Evolutionary conservation across 2,113 vertebrate species (phyloP), one percentile per base, ranked within the genome.

Genomic region (Neodontobutis hainanensis): DNA sequence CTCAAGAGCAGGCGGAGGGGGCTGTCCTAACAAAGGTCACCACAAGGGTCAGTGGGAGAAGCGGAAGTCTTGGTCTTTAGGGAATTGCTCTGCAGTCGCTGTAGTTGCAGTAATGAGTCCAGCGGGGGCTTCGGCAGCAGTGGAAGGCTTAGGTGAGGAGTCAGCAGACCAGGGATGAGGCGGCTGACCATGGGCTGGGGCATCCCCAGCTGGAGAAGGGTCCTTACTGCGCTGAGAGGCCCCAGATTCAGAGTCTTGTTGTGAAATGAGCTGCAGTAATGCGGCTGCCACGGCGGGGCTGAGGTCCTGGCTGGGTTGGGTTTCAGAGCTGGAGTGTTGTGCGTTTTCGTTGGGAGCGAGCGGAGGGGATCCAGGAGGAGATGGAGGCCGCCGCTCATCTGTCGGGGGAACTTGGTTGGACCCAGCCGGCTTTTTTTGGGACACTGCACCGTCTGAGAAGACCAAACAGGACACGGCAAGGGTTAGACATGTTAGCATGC

Each of bases 41-140:
- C 4, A 6, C 52, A n/a, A 4, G 14, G 52, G 52, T 55, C 52
- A 55, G 35, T 94, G 92, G 84, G 94, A 85, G 79, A 97, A 98
- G 65, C 97, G 95, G 49, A 98, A 94, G 91, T 99, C 97, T 92
- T 96, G 96, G 89, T 99, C 97, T 81, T 96, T 96, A 0, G 95
- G 95, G 79, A 97, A 98, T 82, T 95, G 95, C 58, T 92, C 77
- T 1, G 81, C 61, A 5, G 66, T 44, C 57, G 77, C 60, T 3
- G 82, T 2, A 10, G 76, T 70, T 45, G 78, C 36, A 27, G 70
- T 52, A 32, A 61, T 85, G n/a, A 74, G 75, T 32, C 43, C 83
- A 5, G 73, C 58, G 4, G 83, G 63, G 10, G 82, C 57, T 64
- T 88, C 87, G 2, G 72, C 69, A 12, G 80, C 80, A 35, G 82